Conservation (phyloP, 2,888 invertebrate species). For the Tillus elongatus region DNA sequence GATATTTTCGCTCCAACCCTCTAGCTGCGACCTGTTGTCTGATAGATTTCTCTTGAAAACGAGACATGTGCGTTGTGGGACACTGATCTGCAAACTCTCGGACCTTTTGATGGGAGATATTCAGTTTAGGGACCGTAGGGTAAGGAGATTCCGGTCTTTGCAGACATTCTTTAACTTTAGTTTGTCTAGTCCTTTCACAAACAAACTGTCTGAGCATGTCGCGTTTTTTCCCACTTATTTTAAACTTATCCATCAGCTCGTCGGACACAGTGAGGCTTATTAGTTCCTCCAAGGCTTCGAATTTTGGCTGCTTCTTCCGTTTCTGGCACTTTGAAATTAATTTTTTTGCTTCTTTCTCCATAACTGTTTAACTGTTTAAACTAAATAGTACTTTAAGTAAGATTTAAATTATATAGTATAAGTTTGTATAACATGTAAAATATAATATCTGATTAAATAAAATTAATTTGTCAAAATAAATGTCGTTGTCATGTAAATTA, state of each 20-base stretch:
- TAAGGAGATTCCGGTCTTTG: slow-evolving; percentile 30
- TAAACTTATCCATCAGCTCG: slow-evolving; percentile 30
- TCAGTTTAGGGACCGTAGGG: slow-evolving; percentile 29
- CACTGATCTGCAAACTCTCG: slow-evolving; percentile 50
- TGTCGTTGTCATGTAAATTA: no score
- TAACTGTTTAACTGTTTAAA: no score
- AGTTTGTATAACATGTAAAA: no score
- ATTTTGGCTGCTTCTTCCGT: slow-evolving; percentile 7
- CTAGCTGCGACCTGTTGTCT: slow-evolving; percentile 48
- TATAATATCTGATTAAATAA: no score
- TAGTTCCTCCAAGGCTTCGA: slow-evolving; percentile 25
- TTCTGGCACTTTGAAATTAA: slow-evolving; percentile 13
- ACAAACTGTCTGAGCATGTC: slow-evolving; percentile 28
- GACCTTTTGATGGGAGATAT: slow-evolving; percentile 41
- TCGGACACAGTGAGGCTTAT: slow-evolving; percentile 30
- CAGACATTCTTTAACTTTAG: slow-evolving; percentile 30
- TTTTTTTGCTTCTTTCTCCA: slow-evolving; percentile 18
- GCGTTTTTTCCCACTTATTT: slow-evolving; percentile 28
- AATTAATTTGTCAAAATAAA: no score
- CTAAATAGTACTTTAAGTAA: no score
- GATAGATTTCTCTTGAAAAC: slow-evolving; percentile 54
- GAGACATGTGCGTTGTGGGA: slow-evolving; percentile 52
- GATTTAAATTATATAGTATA: no score
- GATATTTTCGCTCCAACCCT: slow-evolving; percentile 49
- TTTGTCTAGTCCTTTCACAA: slow-evolving; percentile 28